A percentile compares a stretch with the other conserved stretches of the same genome.
Evolutionary conservation across 2,797 vertebrate species (phyloP).

Genomic region (Parotocinclus haroldoi): DNA sequence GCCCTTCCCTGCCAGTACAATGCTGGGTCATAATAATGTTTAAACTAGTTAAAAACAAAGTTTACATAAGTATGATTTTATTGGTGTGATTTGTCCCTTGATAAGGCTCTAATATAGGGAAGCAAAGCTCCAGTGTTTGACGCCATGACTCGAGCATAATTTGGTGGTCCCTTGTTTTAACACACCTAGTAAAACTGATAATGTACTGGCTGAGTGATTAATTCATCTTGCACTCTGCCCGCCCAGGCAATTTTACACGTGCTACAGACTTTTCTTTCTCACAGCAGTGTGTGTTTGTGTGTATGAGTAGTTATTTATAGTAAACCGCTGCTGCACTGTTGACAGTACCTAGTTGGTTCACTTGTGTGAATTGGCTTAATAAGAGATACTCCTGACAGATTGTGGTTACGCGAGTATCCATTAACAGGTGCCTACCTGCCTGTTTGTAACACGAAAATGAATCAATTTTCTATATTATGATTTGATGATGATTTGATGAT

Average conservation of each 20-base stretch:
- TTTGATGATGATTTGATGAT: too few species aligned
- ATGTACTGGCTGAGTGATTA: too few species aligned
- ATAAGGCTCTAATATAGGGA: too few species aligned
- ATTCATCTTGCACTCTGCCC: background rate
- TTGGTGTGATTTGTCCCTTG: too few species aligned
- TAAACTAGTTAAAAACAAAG: too few species aligned
- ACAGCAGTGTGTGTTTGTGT: conserved; percentile 41
- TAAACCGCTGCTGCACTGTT: conserved; percentile 42
- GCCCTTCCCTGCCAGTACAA: too few species aligned
- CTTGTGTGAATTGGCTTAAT: conserved; percentile 53
- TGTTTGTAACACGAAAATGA: background rate
- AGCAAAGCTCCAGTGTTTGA: too few species aligned
- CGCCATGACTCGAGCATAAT: too few species aligned
- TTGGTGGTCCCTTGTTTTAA: too few species aligned
- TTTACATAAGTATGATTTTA: too few species aligned
- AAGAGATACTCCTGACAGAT: conserved; percentile 19
- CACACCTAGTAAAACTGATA: too few species aligned
- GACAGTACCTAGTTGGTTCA: conserved; percentile 45
- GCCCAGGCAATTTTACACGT: background rate
- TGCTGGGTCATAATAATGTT: too few species aligned
- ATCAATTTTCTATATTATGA: background rate
- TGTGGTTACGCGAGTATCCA: background rate
- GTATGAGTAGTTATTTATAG: conserved; percentile 55
- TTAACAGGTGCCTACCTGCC: conserved; percentile 1
- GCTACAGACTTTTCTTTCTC: conserved; percentile 19